phyloP scores from a whole-genome alignment of 1,140 invertebrate genomes.

The Diachasma alloeum region DNA sequence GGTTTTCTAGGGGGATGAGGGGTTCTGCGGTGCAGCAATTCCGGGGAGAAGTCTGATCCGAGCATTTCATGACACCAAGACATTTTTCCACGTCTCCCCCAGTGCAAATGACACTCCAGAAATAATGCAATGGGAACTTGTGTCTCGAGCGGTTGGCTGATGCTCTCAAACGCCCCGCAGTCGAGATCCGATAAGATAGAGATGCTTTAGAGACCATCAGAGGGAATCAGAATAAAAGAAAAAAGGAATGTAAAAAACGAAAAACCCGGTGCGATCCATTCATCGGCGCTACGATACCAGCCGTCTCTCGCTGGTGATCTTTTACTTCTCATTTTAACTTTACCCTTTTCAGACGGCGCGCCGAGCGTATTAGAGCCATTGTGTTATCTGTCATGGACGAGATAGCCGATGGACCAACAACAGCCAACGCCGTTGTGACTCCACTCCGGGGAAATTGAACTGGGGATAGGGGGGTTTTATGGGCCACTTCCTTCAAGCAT shows the following conservation, averaged over 20 bases:
- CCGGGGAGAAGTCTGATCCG: too few relatives aligned
- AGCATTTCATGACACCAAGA: too few relatives aligned
- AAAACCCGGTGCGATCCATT: neutral
- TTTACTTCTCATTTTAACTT: conserved; percentile 42
- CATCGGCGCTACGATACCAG: neutral
- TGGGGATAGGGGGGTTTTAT: too few relatives aligned
- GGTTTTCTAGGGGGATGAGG: too few relatives aligned
- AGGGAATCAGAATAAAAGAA: conserved; percentile 16
- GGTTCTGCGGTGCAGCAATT: too few relatives aligned
- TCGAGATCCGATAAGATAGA: conserved; percentile 54
- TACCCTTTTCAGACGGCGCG: conserved; percentile 49
- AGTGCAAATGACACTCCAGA: neutral
- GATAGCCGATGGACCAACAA: conserved; percentile 53
- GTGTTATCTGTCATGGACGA: conserved; percentile 53
- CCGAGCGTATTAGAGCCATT: conserved; percentile 53
- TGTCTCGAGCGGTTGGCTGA: conserved; percentile 39
- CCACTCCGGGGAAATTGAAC: too few relatives aligned
- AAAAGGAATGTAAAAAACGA: conserved; percentile 6
- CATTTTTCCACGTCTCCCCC: neutral
- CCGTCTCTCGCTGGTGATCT: neutral
- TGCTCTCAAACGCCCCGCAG: conserved; percentile 26
- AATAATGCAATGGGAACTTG: conserved; percentile 45
- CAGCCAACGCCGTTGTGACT: neutral
- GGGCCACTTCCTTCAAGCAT: too few relatives aligned
- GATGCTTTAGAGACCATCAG: conserved; percentile 27